Base-by-base conservation (phyloP, 2,113 vertebrate genomes). In the Myrmecophaga tridactyla region DNA sequence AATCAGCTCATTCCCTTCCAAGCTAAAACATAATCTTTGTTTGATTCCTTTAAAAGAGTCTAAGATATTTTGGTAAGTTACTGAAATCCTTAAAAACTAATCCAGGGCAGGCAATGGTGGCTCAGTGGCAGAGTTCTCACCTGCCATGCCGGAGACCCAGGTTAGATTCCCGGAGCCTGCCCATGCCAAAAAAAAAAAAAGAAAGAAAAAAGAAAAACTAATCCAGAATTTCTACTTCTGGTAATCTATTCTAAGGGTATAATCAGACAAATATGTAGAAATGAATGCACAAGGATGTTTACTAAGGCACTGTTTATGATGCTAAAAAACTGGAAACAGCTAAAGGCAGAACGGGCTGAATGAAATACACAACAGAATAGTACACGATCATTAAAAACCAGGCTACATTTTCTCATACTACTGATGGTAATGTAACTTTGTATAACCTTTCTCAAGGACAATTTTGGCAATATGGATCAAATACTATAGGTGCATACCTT, bases 51-150 rank as follows among this genome's bases (percentile, higher is more conserved):
- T 90, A 39, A 72, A 83, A 86, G 56, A 86, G 39, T 27, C 80
- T 69, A 65, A 96, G 53, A 72, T 53, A 31, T 29, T 89, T 88
- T 86, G 21, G 60, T 65, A 93, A 65, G 53, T 86, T 60, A 83
- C 1, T 77, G 31, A 86, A 83, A 78, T 90, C 17, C 7, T 93
- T 90, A 87, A 94, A 92, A 96, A 87, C 0, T 51, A 29, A 83
- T 27, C 21, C 48, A 73, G 27, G n/a, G n/a, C n/a, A n/a, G n/a
- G n/a, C n/a, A n/a, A n/a, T n/a, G n/a, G n/a, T n/a, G n/a, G n/a
- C n/a, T n/a, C n/a, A n/a, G n/a, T n/a, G n/a, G n/a, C n/a, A n/a
- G n/a, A n/a, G n/a, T n/a, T n/a, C n/a, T n/a, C n/a, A n/a, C n/a
- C n/a, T n/a, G n/a, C n/a, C n/a, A n/a, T n/a, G n/a, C n/a, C n/a